Conservation (phyloP, 2,113 vertebrate species). For the Pterocles orientalis region DNA sequence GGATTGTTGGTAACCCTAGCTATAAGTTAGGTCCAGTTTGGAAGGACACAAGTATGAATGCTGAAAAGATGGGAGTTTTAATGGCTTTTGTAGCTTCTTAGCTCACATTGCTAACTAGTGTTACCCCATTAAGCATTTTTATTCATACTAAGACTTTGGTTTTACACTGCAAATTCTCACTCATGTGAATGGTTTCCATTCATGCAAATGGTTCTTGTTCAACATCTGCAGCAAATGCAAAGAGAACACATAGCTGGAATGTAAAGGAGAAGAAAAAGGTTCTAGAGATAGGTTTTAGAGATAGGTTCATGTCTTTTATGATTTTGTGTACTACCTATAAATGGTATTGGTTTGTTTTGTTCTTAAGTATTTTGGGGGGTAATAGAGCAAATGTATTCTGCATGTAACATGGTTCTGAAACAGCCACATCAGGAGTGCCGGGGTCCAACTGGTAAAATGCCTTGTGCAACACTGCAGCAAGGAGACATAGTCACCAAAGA, state of each 20-base stretch:
- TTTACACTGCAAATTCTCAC: background rate
- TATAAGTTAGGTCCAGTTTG: background rate
- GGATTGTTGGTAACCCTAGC: background rate
- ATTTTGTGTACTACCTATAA: background rate
- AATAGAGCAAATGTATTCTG: background rate
- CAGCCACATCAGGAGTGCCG: rapidly evolving
- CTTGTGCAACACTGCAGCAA: background rate
- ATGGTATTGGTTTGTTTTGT: background rate
- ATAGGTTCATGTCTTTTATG: background rate
- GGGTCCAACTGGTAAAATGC: background rate
- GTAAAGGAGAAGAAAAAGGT: background rate
- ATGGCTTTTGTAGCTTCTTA: background rate
- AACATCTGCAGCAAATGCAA: background rate
- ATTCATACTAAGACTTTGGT: background rate
- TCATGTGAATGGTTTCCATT: background rate
- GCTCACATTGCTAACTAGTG: background rate
- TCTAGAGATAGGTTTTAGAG: background rate
- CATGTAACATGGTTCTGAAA: background rate
- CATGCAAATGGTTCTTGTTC: background rate
- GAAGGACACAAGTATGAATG: background rate
- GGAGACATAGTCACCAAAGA: background rate
- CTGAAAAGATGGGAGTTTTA: background rate
- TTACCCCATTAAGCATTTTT: background rate
- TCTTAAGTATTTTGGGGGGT: background rate
- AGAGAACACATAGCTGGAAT: background rate